Conservation (phyloP, 2,797 vertebrate genomes). For the Hemitrygon akajei region DNA sequence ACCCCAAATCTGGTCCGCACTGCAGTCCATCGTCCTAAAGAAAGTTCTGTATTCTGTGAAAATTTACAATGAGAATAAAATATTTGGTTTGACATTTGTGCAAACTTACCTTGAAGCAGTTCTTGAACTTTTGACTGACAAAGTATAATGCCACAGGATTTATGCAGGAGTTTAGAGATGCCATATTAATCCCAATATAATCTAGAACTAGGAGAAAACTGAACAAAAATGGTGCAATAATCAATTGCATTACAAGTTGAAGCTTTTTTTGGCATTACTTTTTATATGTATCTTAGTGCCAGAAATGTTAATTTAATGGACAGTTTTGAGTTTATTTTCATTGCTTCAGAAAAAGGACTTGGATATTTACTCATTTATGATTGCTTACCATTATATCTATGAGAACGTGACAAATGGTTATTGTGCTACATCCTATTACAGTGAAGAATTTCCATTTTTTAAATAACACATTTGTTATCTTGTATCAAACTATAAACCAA, state of each 20-base stretch:
- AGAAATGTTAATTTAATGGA: neutral
- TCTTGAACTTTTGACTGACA: conserved; percentile 82
- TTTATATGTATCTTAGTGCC: neutral
- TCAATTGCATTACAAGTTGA: neutral
- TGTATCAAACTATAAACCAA: neutral
- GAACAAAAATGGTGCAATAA: neutral
- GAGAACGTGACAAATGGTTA: neutral
- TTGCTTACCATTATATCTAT: neutral
- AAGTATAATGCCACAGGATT: conserved; percentile 84
- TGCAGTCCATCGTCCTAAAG: neutral
- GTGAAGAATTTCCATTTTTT: neutral
- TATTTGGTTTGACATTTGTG: neutral
- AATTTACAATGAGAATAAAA: neutral
- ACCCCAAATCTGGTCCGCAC: neutral
- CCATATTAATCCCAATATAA: conserved; percentile 87
- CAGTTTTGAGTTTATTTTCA: neutral
- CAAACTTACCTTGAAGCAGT: conserved; percentile 74
- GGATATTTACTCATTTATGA: neutral
- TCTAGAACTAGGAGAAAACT: conserved; percentile 84
- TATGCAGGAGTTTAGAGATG: conserved; percentile 82
- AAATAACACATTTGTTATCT: neutral
- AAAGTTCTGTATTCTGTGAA: neutral
- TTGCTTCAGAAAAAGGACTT: neutral
- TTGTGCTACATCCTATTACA: neutral
- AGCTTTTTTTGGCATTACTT: neutral